These are phyloP conservation scores for Oegoconia quadripuncta DNA, from an alignment of 2,888 invertebrate species.

Conservation along the genomic window DNA sequence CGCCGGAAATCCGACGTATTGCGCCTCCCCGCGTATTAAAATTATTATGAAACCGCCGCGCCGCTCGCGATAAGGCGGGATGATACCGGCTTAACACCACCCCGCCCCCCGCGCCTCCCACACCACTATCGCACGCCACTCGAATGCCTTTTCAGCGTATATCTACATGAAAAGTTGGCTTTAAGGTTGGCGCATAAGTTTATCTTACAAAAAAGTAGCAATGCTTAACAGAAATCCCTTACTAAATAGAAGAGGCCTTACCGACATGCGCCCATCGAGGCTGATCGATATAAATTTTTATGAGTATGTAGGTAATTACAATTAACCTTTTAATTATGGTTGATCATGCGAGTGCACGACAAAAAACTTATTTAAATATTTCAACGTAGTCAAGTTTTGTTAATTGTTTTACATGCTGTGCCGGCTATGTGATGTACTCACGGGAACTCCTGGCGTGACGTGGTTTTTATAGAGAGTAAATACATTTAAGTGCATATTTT, in stretches of 20 bases:
- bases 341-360: no score
- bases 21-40: slow-evolving; percentile 59
- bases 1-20: slow-evolving; percentile 9
- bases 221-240: slow-evolving; percentile 1
- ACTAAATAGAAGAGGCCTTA: not conserved
- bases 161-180: slow-evolving; percentile 62
- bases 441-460: no score
- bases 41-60: slow-evolving; percentile 74
- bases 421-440: no score
- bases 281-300: no score
- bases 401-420: no score
- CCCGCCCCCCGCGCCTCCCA: slow-evolving; percentile 32
- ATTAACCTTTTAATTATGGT: no score
- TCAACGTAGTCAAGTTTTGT: no score
- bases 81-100: slow-evolving; percentile 28
- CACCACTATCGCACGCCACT: slow-evolving; percentile 60
- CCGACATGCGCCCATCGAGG: slow-evolving; percentile 14
- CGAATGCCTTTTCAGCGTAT: slow-evolving; percentile 62
- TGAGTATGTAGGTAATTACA: no score
- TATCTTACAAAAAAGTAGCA: slow-evolving; percentile 25
- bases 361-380: no score
- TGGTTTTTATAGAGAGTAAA: no score
- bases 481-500: not conserved
- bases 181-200: slow-evolving; percentile 57
- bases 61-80: slow-evolving; percentile 27